Conservation (phyloP, 2,797 vertebrate species). For the Crocidura indochinensis region DNA sequence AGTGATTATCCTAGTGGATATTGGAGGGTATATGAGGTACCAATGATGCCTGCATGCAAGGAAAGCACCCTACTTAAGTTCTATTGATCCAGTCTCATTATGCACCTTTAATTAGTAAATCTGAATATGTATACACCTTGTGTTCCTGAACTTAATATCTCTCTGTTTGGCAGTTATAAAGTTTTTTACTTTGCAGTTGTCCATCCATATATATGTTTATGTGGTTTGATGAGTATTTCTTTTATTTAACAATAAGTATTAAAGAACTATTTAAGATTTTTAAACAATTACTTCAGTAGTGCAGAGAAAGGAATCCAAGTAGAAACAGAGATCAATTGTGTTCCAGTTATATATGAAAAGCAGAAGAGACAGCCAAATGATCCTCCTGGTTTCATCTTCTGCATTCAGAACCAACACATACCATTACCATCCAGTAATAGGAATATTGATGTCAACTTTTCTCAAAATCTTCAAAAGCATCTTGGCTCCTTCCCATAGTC, state of each 20-base stretch:
- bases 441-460: slow-evolving; percentile 30
- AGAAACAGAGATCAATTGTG: not conserved
- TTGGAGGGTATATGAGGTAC: too few relatives aligned
- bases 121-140: not conserved
- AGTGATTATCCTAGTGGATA: too few relatives aligned
- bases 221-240: not conserved
- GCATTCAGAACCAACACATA: slow-evolving; percentile 20
- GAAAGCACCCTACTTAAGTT: not conserved
- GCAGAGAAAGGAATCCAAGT: not conserved
- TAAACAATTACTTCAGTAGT: not conserved
- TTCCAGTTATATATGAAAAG: not conserved
- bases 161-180: not conserved
- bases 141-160: not conserved
- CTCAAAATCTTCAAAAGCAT: slow-evolving; percentile 54
- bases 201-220: not conserved
- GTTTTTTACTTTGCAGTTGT: not conserved
- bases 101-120: not conserved
- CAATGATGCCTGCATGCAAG: too few relatives aligned
- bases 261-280: not conserved
- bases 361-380: not conserved
- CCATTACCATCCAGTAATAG: slow-evolving; percentile 33
- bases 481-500: slow-evolving; percentile 16
- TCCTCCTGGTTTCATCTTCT: not conserved
- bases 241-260: slow-evolving; percentile 20
- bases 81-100: not conserved